Conservation (phyloP, 2,888 invertebrate species). For the Diplazon laetatorius region DNA sequence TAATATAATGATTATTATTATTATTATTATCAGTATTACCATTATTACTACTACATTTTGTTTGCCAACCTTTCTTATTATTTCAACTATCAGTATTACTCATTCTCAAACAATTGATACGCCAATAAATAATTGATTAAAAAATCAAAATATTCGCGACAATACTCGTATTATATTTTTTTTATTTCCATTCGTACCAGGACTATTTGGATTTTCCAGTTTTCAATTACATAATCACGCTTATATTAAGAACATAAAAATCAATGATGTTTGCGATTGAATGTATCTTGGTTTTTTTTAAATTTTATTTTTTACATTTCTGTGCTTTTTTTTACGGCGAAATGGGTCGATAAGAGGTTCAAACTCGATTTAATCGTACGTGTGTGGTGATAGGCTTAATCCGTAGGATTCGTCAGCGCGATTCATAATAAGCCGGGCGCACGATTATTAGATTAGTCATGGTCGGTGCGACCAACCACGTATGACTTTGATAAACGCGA, state of each 20-base stretch:
- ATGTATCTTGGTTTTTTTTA: background rate
- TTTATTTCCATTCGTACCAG: too few relatives aligned
- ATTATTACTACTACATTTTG: too few relatives aligned
- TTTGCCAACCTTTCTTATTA: too few relatives aligned
- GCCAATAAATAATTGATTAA: too few relatives aligned
- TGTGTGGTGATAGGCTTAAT: constrained; percentile 46
- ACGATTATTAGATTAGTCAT: constrained; percentile 58
- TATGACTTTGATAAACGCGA: constrained; percentile 34
- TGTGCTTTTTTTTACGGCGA: background rate
- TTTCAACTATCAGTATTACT: too few relatives aligned
- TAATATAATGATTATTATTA: too few relatives aligned
- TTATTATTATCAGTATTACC: too few relatives aligned
- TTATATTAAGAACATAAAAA: background rate
- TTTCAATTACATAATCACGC: too few relatives aligned
- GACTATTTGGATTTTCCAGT: too few relatives aligned
- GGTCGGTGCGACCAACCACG: constrained; percentile 21
- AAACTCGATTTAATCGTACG: constrained; percentile 47
- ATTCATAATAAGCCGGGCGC: constrained; percentile 50
- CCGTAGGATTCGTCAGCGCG: constrained; percentile 59
- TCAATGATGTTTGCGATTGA: constrained; percentile 14
- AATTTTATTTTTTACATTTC: background rate
- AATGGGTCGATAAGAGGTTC: constrained; percentile 29
- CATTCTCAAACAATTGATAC: too few relatives aligned
- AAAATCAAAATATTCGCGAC: too few relatives aligned
- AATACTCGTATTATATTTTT: too few relatives aligned